These are phyloP conservation scores for Sebastes itinus DNA, from an alignment of 2,797 vertebrate genomes.

Conservation along the genomic window DNA sequence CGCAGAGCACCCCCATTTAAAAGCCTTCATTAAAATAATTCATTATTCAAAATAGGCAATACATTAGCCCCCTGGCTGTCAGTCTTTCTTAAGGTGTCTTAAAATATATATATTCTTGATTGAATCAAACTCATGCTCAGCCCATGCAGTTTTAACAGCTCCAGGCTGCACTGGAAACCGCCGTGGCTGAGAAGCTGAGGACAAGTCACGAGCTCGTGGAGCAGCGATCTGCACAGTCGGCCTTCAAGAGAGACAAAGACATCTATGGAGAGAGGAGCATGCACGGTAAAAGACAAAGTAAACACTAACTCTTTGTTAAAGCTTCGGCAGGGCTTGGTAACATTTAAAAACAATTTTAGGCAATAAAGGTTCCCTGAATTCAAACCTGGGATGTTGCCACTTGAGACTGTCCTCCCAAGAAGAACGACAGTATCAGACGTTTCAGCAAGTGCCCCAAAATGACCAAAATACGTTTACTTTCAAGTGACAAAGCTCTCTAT, in stretches of 20 bases:
- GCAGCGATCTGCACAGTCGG: conserved; percentile 29
- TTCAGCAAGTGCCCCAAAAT: not conserved
- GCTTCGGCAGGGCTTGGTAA: not conserved
- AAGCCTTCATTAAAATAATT: conserved; percentile 86
- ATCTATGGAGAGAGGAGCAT: conserved; percentile 41
- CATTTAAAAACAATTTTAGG: not conserved
- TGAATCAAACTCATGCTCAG: conserved; percentile 74
- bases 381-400: not conserved
- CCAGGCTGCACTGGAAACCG: conserved; percentile 52
- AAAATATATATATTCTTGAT: conserved; percentile 71
- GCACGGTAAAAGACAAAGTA: conserved; percentile 13
- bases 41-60: conserved; percentile 82
- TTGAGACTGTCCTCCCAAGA: not conserved
- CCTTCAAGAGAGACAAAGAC: conserved; percentile 65
- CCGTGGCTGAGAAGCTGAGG: conserved; percentile 43
- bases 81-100: conserved; percentile 77
- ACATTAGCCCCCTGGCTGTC: conserved; percentile 72
- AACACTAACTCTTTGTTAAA: conserved; percentile 18
- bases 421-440: not conserved
- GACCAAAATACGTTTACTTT: not conserved
- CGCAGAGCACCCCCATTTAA: conserved; percentile 72
- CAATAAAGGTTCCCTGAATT: not conserved
- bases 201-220: conserved; percentile 68
- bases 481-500: not conserved
- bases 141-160: conserved; percentile 62